Conservation (phyloP, 2,113 vertebrate genomes). For the Junco hyemalis region DNA sequence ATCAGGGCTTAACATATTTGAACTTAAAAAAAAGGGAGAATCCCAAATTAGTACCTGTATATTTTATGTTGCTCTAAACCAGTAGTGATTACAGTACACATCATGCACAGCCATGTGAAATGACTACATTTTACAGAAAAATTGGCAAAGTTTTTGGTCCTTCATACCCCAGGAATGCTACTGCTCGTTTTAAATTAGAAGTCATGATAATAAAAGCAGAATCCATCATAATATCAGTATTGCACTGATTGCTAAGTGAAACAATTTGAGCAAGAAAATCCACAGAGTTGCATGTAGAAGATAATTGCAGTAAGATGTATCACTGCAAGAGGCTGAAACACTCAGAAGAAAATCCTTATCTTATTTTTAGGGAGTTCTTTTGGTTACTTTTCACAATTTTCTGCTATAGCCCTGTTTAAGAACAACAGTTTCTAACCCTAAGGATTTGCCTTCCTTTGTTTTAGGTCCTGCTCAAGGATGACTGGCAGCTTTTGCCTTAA, state of each 20-base stretch:
- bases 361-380: not conserved
- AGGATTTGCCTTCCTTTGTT: not conserved
- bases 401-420: not conserved
- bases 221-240: not conserved
- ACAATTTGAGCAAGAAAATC: not conserved
- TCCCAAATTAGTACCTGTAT: not conserved
- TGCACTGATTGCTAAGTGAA: not conserved
- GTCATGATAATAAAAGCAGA: not conserved
- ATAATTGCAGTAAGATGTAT: not conserved
- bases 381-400: not conserved
- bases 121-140: not conserved
- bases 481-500: conserved; percentile 1
- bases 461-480: not conserved
- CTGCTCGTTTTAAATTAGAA: not conserved
- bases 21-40: not conserved
- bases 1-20: not conserved
- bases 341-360: not conserved
- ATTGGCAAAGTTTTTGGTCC: not conserved
- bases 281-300: not conserved
- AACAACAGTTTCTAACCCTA: not conserved
- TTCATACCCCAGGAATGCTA: not conserved
- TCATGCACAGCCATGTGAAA: not conserved
- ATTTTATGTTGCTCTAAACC: not conserved
- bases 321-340: not conserved
- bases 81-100: not conserved